Conservation (phyloP, 1,140 invertebrate genomes). For the Caenorhabditis briggsae region DNA sequence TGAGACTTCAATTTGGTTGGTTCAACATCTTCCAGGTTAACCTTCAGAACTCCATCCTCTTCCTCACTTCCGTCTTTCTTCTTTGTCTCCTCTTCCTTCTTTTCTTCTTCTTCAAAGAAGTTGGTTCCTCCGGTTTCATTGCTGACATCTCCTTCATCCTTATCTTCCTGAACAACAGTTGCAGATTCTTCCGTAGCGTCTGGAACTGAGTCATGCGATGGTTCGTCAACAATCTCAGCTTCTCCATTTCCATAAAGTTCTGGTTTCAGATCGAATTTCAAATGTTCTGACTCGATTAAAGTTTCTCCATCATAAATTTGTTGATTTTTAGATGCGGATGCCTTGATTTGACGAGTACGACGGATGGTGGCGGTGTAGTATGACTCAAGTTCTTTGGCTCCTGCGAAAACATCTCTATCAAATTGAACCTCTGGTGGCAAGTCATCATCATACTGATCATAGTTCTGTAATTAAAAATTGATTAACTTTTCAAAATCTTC, state of each 20-base stretch:
- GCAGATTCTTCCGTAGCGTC: background rate
- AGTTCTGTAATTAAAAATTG: constrained; percentile 51
- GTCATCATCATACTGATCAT: constrained; percentile 64
- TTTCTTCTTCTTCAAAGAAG: constrained; percentile 51
- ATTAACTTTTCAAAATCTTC: background rate
- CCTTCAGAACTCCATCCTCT: constrained; percentile 44
- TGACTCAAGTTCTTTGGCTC: constrained; percentile 55
- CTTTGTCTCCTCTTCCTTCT: constrained; percentile 47
- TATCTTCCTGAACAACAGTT: constrained; percentile 35
- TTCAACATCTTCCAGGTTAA: constrained; percentile 44
- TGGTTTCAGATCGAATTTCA: constrained; percentile 64
- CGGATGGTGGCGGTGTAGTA: constrained; percentile 47
- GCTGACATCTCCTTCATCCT: constrained; percentile 37
- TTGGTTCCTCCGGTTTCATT: constrained; percentile 32
- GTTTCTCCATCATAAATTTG: constrained; percentile 63
- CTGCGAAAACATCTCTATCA: constrained; percentile 65
- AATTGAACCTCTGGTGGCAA: constrained; percentile 65
- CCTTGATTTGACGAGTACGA: constrained; percentile 58
- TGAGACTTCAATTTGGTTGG: constrained; percentile 40
- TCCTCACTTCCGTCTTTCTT: constrained; percentile 11
- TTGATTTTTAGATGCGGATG: constrained; percentile 45
- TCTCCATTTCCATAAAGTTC: constrained; percentile 53
- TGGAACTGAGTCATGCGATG: constrained; percentile 6
- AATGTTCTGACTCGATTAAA: constrained; percentile 59
- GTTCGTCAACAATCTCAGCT: background rate